Conservation (phyloP, 2,113 vertebrate species). For the Burhinus bistriatus region DNA sequence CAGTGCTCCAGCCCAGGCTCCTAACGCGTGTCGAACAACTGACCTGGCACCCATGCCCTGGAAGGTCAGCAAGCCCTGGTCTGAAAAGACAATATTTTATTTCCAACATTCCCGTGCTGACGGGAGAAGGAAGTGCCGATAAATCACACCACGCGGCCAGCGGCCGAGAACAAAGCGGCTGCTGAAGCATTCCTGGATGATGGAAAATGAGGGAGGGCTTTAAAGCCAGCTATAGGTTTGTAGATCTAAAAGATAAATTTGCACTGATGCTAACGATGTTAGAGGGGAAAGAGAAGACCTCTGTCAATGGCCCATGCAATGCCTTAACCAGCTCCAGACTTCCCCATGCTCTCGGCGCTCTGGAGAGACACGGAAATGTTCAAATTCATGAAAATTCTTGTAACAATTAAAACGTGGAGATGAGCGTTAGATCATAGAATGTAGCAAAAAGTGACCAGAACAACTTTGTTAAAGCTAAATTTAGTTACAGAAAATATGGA, state of each 20-base stretch:
- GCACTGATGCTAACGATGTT: not conserved
- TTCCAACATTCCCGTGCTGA: not conserved
- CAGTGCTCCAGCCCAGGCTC: not conserved
- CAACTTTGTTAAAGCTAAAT: not conserved
- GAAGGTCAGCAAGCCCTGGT: not conserved
- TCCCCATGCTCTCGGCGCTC: not conserved
- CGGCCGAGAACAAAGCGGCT: not conserved
- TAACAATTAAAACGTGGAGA: rapidly evolving
- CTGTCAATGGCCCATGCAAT: not conserved
- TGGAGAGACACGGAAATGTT: not conserved
- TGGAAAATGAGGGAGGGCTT: not conserved
- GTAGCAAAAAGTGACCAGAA: not conserved
- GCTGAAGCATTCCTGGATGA: not conserved
- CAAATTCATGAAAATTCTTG: not conserved
- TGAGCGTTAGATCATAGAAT: not conserved
- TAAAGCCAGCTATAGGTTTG: not conserved
- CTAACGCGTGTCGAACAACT: not conserved
- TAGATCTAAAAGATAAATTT: not conserved
- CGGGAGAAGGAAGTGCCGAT: not conserved
- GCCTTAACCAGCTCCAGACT: not conserved
- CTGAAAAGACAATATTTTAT: not conserved
- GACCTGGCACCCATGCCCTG: not conserved
- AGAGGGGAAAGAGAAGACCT: not conserved
- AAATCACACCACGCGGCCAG: not conserved
- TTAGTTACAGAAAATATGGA: rapidly evolving